Evolutionary conservation across 2,888 invertebrate species (phyloP).

Genomic region (Tenthredo distinguenda): DNA sequence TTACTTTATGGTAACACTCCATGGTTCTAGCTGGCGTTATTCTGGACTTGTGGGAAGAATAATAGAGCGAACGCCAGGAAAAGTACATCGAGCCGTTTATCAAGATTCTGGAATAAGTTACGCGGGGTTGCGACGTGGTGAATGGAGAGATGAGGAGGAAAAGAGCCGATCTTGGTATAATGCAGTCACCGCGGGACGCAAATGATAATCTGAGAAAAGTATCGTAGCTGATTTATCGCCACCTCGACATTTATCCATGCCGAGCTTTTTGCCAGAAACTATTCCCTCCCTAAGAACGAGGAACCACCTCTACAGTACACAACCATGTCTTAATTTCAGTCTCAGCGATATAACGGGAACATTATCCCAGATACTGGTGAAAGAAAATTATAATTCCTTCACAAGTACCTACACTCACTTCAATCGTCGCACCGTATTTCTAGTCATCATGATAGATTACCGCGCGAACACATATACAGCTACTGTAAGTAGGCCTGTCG

Average conservation of each 20-base stretch:
- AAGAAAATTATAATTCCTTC: slow-evolving; percentile 12
- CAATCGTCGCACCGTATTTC: slow-evolving; percentile 51
- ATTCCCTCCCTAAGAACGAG: slow-evolving; percentile 8
- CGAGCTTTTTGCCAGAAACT: slow-evolving; percentile 5
- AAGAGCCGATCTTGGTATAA: slow-evolving; percentile 46
- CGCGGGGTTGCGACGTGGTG: slow-evolving; percentile 25
- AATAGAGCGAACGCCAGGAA: slow-evolving; percentile 53
- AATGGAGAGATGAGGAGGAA: slow-evolving; percentile 33
- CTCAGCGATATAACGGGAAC: background rate
- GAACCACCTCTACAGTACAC: background rate
- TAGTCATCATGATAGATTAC: slow-evolving; percentile 59
- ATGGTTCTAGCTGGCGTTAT: slow-evolving; percentile 33
- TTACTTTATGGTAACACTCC: slow-evolving; percentile 46
- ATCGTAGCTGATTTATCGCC: slow-evolving; percentile 45
- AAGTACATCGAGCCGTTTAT: slow-evolving; percentile 65
- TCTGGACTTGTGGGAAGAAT: slow-evolving; percentile 51
- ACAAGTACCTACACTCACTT: background rate
- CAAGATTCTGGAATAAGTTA: slow-evolving; percentile 67
- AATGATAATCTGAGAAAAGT: slow-evolving; percentile 53
- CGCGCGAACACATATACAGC: slow-evolving; percentile 8
- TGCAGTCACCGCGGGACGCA: slow-evolving; percentile 52
- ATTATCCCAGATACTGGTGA: background rate
- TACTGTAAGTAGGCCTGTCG: slow-evolving; percentile 55
- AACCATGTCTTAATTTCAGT: background rate
- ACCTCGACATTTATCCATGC: slow-evolving; percentile 5